Conservation (phyloP, 2,888 invertebrate genomes). For the Catotricha subobsoleta region DNA sequence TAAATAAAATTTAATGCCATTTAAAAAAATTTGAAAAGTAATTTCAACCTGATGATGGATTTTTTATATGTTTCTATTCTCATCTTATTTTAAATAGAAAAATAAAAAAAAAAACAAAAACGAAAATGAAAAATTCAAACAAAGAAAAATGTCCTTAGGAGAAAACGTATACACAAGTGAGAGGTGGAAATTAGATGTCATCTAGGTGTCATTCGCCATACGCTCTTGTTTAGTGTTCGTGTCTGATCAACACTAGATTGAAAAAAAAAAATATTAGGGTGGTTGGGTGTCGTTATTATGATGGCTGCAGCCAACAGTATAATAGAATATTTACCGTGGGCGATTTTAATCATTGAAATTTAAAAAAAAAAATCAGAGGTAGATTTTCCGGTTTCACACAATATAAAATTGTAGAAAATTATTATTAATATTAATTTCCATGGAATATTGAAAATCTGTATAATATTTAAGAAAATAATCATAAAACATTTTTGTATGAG, state of each 20-base stretch:
- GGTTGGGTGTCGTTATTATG: too few species aligned
- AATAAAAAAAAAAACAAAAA: not conserved
- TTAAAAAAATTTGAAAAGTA: not conserved
- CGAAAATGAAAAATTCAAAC: not conserved
- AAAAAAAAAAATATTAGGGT: not conserved
- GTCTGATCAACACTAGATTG: slow-evolving; percentile 4
- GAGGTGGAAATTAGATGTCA: slow-evolving; percentile 15
- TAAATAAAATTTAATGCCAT: too few species aligned
- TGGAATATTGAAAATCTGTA: too few species aligned
- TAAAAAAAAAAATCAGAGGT: too few species aligned
- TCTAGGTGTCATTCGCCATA: slow-evolving; percentile 14
- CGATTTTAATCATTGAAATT: slow-evolving; percentile 5
- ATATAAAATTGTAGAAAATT: too few species aligned
- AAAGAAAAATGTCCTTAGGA: slow-evolving; percentile 5
- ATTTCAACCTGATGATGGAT: slow-evolving; percentile 4
- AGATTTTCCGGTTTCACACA: too few species aligned
- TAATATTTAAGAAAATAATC: too few species aligned
- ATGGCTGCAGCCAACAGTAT: too few species aligned
- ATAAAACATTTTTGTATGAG: too few species aligned
- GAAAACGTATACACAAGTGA: slow-evolving; percentile 9
- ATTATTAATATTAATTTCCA: too few species aligned
- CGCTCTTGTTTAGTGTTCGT: slow-evolving; percentile 7
- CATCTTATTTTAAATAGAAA: not conserved
- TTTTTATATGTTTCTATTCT: not conserved
- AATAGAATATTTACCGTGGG: too few species aligned